A percentile compares a stretch with the other conserved stretches of the same genome.
phyloP scores from a whole-genome alignment of 2,888 invertebrate species.

The Sturmia bella region DNA sequence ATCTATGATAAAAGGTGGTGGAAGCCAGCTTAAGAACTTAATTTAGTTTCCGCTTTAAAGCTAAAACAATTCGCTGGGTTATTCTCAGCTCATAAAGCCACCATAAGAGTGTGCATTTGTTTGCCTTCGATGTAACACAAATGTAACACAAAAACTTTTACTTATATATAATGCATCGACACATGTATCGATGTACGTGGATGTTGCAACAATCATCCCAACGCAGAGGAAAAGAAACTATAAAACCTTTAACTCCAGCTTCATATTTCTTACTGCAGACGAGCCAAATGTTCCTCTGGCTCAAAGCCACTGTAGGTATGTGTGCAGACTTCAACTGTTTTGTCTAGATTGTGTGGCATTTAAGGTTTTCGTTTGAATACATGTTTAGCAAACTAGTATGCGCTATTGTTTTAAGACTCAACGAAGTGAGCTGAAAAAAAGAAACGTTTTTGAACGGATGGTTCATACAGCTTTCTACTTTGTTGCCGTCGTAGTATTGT shows the following conservation, averaged over 20 bases:
- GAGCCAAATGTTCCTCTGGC: neutral
- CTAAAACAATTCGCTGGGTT: no score
- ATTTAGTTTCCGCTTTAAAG: no score
- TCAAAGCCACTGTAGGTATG: neutral
- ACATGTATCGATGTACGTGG: conserved; percentile 27
- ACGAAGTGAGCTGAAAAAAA: neutral
- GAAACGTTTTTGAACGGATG: conserved; percentile 13
- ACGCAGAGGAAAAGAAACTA: conserved; percentile 21
- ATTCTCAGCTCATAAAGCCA: conserved; percentile 16
- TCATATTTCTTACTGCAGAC: neutral
- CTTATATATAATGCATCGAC: conserved; percentile 7
- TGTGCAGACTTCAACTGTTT: conserved; percentile 47
- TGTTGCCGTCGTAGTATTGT: conserved; percentile 14
- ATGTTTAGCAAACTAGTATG: neutral
- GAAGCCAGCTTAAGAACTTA: no score
- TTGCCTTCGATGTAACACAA: conserved; percentile 61
- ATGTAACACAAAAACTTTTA: conserved; percentile 55
- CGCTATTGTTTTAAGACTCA: conserved; percentile 2
- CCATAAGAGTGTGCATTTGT: conserved; percentile 33
- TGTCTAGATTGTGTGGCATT: conserved; percentile 62
- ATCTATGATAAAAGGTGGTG: no score
- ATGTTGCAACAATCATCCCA: conserved; percentile 29
- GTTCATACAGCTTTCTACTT: conserved; percentile 25
- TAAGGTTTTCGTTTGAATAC: conserved; percentile 47
- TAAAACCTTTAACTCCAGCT: conserved; percentile 10